A percentile compares a stretch with the other conserved stretches of the same genome.
These are phyloP conservation scores for Cremastobaeus sp. DNA, from an alignment of 2,888 invertebrate genomes.

Conservation along the genomic window DNA sequence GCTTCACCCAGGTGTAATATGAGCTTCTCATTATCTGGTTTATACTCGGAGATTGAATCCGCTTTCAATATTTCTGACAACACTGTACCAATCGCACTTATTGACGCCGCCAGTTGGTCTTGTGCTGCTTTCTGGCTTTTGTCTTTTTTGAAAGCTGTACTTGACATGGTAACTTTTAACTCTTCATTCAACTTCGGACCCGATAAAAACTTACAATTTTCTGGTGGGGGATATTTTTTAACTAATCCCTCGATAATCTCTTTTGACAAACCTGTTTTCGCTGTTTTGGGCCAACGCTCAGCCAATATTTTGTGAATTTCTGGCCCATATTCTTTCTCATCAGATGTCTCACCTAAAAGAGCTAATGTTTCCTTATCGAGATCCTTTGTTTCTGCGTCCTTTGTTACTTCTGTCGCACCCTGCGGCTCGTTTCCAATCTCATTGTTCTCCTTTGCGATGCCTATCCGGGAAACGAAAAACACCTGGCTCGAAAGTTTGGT, in stretches of 20 bases:
- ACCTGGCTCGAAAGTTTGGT: too few species aligned
- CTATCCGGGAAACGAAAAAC: too few species aligned
- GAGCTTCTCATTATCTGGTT: background rate
- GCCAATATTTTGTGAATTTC: background rate
- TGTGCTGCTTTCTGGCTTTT: background rate
- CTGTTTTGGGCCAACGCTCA: background rate
- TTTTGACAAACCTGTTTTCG: background rate
- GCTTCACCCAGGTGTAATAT: background rate
- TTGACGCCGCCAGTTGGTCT: background rate
- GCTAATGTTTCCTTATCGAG: too few species aligned
- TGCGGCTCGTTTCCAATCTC: too few species aligned
- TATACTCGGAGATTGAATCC: background rate
- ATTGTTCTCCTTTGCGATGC: too few species aligned
- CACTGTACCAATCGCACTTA: background rate
- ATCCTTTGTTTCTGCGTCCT: too few species aligned
- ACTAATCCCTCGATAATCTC: background rate
- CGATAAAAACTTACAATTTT: background rate
- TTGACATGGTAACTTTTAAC: background rate
- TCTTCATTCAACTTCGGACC: background rate
- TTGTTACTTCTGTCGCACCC: too few species aligned
- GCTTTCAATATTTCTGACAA: background rate
- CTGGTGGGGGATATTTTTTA: background rate
- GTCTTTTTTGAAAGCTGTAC: background rate
- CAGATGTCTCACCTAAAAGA: background rate
- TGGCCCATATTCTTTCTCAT: background rate